Evolutionary conservation across 2,888 invertebrate species (phyloP).

Genomic region (Pseudanteris insignis): DNA sequence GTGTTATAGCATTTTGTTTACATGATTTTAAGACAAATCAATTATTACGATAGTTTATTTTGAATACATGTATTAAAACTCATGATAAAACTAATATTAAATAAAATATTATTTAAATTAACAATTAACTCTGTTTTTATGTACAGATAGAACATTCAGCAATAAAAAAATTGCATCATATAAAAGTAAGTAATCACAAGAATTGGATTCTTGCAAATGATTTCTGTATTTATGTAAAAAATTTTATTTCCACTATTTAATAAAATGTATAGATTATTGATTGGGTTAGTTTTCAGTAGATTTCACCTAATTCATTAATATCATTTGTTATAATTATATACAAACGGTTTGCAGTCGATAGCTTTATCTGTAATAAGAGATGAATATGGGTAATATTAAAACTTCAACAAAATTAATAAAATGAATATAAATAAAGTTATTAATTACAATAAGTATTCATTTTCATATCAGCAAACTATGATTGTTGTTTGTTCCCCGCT

Average conservation of each 20-base stretch:
- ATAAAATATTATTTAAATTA: conserved; percentile 21
- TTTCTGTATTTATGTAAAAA: not conserved
- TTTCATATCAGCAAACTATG: conserved; percentile 63
- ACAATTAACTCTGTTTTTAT: conserved; percentile 28
- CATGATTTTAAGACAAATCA: too few relatives aligned
- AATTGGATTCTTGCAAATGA: not conserved
- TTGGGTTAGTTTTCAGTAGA: too few relatives aligned
- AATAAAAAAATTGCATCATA: conserved; percentile 25
- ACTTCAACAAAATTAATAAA: too few relatives aligned
- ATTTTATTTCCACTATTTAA: too few relatives aligned
- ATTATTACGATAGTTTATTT: too few relatives aligned
- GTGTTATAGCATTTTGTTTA: too few relatives aligned
- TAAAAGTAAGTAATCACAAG: conserved; percentile 8
- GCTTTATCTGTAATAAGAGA: too few relatives aligned
- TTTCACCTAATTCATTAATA: too few relatives aligned
- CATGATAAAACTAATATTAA: conserved; percentile 29
- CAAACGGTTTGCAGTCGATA: too few relatives aligned
- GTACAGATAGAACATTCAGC: conserved; percentile 21
- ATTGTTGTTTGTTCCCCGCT: conserved; percentile 61
- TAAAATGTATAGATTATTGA: too few relatives aligned
- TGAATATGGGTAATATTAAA: too few relatives aligned
- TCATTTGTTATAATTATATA: too few relatives aligned
- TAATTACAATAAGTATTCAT: conserved; percentile 28
- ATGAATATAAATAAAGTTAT: not conserved
- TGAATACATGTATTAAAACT: conserved; percentile 58